Evolutionary conservation across 2,113 vertebrate genomes (phyloP).

Genomic region (Dipodomys spectabilis): DNA sequence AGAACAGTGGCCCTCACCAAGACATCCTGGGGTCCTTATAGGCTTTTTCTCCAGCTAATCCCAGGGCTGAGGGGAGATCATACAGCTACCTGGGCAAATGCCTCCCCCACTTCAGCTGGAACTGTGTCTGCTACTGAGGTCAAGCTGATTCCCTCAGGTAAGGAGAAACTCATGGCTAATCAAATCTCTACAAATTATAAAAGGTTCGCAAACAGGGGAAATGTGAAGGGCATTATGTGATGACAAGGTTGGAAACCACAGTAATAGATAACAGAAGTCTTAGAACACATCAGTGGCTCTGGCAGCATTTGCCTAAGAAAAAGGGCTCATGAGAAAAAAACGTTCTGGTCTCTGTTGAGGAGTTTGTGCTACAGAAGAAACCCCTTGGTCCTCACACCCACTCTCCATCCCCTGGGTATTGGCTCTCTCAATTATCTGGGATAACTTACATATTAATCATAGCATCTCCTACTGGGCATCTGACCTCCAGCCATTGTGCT

Average conservation of each 20-base stretch:
- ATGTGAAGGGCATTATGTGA: neutral
- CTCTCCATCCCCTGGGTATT: slow-evolving; percentile 27
- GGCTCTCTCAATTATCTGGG: slow-evolving; percentile 59
- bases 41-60: neutral
- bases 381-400: slow-evolving; percentile 35
- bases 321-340: neutral
- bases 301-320: neutral
- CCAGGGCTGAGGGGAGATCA: neutral
- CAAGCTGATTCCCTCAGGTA: neutral
- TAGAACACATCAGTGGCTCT: neutral
- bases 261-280: neutral
- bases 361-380: neutral
- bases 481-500: slow-evolving; percentile 74
- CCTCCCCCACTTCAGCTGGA: neutral
- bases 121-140: neutral
- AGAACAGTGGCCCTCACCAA: neutral
- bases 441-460: slow-evolving; percentile 71
- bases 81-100: accelerated
- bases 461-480: slow-evolving; percentile 75
- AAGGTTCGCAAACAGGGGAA: slow-evolving; percentile 6
- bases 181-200: neutral
- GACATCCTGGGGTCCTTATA: neutral
- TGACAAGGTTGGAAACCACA: neutral
- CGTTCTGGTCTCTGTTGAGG: neutral
- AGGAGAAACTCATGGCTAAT: neutral